Conservation (phyloP, 2,888 invertebrate genomes). For the Ptycholaimellus sp. region DNA sequence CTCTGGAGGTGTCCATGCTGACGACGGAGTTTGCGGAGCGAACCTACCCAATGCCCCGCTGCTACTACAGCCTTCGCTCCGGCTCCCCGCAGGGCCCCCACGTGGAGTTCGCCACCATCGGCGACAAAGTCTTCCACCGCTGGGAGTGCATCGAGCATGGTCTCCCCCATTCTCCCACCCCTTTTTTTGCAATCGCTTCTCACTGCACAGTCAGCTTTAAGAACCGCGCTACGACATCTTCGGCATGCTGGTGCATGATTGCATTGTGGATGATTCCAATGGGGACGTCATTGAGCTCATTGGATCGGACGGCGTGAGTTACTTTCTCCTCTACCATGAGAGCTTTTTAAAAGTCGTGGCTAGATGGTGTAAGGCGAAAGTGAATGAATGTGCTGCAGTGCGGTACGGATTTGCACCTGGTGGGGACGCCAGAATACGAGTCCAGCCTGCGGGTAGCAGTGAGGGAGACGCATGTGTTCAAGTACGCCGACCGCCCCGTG, state of each 20-base stretch:
- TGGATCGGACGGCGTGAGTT: too few relatives aligned
- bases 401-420: conserved; percentile 18
- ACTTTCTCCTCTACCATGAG: neutral
- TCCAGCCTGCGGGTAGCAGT: conserved; percentile 17
- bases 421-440: conserved; percentile 22
- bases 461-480: conserved; percentile 23
- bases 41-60: conserved; percentile 23
- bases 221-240: conserved; percentile 18
- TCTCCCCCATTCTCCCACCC: neutral
- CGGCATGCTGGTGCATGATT: conserved; percentile 25
- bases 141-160: conserved; percentile 23
- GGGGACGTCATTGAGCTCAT: conserved; percentile 20
- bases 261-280: conserved; percentile 22
- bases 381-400: conserved; percentile 7
- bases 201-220: neutral
- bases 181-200: neutral
- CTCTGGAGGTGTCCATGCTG: conserved; percentile 23
- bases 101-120: conserved; percentile 19
- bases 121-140: conserved; percentile 15
- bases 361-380: neutral
- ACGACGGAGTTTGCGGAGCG: conserved; percentile 22
- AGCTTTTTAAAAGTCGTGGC: neutral
- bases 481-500: conserved; percentile 23
- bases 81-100: conserved; percentile 21
- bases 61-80: conserved; percentile 20